Percentiles rank a stretch among this genome's conserved stretches.
Conservation (phyloP, 1,140 invertebrate genomes). For the Drosophila murphyi region DNA sequence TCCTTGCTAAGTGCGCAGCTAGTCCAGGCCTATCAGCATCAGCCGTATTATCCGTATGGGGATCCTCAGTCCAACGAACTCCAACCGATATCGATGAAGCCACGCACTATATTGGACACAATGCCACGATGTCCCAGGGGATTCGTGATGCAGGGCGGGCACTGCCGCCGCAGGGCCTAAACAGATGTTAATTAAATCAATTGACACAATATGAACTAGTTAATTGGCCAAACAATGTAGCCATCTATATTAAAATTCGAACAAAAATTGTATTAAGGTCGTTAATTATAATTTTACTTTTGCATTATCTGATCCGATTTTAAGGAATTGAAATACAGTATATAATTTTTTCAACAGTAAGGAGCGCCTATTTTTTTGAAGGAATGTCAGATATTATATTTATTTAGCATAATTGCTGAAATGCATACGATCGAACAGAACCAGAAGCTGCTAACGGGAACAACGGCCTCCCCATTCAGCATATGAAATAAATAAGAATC, state of each 20-base stretch:
- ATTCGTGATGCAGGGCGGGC: slow-evolving; percentile 30
- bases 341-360: no score
- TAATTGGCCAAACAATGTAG: neutral
- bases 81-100: no score
- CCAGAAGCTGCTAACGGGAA: no score
- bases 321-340: no score
- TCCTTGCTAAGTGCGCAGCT: slow-evolving; percentile 48
- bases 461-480: no score
- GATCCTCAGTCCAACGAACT: slow-evolving; percentile 3
- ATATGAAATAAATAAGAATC: no score
- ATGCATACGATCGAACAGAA: no score
- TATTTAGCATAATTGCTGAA: no score
- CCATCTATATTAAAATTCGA: neutral
- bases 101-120: no score
- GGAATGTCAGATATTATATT: no score
- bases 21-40: slow-evolving; percentile 21
- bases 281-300: neutral
- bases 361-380: no score
- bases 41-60: slow-evolving; percentile 37
- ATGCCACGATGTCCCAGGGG: slow-evolving; percentile 43
- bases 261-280: neutral
- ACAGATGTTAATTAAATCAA: neutral
- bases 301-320: no score
- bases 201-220: neutral
- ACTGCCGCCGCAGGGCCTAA: slow-evolving; percentile 56